Evolutionary conservation across 2,113 vertebrate species (phyloP).

Genomic region (Connochaetes taurinus): DNA sequence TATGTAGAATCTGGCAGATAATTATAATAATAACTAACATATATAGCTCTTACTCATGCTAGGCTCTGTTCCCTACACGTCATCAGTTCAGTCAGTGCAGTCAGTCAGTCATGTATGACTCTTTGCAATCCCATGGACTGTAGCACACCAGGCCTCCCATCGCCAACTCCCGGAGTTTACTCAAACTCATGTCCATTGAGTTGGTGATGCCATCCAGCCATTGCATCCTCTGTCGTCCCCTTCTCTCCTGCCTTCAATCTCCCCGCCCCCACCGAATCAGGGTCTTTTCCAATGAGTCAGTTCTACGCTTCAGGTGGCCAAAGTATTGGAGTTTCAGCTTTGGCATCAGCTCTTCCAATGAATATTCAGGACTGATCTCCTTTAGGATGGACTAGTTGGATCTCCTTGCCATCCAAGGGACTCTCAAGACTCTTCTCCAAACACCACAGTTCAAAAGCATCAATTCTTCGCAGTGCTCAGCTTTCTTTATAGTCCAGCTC

Average conservation of each 20-base stretch:
- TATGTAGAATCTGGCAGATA: background rate
- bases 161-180: background rate
- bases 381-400: background rate
- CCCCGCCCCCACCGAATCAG: background rate
- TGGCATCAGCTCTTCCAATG: background rate
- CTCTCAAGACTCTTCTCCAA: background rate
- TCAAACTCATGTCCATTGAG: background rate
- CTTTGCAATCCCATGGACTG: background rate
- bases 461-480: rapidly evolving
- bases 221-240: background rate
- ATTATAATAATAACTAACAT: background rate
- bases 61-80: background rate
- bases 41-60: background rate
- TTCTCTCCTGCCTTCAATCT: background rate
- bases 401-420: background rate
- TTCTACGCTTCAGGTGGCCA: background rate
- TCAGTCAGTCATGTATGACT: background rate
- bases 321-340: background rate
- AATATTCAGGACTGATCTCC: background rate
- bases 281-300: background rate
- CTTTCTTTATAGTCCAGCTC: background rate
- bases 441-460: background rate
- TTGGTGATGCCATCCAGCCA: background rate
- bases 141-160: background rate
- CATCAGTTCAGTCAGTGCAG: background rate